phyloP scores from a whole-genome alignment of 1,140 invertebrate genomes.

The Monochamus saltuarius region DNA sequence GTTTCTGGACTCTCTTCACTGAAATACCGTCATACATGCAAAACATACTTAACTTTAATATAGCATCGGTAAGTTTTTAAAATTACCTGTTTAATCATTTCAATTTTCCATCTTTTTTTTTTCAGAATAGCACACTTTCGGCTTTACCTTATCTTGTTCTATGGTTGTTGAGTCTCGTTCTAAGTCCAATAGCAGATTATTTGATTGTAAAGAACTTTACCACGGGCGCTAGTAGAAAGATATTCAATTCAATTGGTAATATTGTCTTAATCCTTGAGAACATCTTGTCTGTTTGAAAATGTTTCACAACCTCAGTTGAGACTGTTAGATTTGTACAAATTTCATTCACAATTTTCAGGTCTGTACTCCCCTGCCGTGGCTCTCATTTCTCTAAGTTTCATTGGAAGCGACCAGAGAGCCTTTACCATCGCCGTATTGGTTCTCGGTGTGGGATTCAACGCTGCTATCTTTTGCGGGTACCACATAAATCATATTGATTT shows the following conservation, averaged over 20 bases:
- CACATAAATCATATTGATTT: slow-evolving; percentile 21
- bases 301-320: slow-evolving; percentile 30
- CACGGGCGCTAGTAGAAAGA: slow-evolving; percentile 59
- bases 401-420: background rate
- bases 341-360: slow-evolving; percentile 9
- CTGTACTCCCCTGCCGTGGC: slow-evolving; percentile 6
- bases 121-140: slow-evolving; percentile 72
- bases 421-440: slow-evolving; percentile 8
- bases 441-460: slow-evolving; percentile 14
- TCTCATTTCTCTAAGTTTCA: slow-evolving; percentile 12
- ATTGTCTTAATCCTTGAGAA: slow-evolving; percentile 51
- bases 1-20: slow-evolving; percentile 87
- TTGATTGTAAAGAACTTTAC: slow-evolving; percentile 58
- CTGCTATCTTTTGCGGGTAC: slow-evolving; percentile 14
- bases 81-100: background rate
- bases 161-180: slow-evolving; percentile 67
- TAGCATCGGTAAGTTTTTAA: slow-evolving; percentile 47
- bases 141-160: slow-evolving; percentile 77
- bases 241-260: slow-evolving; percentile 65
- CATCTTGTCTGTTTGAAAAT: slow-evolving; percentile 57
- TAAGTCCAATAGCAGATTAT: slow-evolving; percentile 64
- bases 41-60: slow-evolving; percentile 74
- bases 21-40: slow-evolving; percentile 89
- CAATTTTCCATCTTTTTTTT: slow-evolving; percentile 23
- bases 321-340: background rate